Conservation (phyloP, 2,888 invertebrate species). For the Spialia ferax region DNA sequence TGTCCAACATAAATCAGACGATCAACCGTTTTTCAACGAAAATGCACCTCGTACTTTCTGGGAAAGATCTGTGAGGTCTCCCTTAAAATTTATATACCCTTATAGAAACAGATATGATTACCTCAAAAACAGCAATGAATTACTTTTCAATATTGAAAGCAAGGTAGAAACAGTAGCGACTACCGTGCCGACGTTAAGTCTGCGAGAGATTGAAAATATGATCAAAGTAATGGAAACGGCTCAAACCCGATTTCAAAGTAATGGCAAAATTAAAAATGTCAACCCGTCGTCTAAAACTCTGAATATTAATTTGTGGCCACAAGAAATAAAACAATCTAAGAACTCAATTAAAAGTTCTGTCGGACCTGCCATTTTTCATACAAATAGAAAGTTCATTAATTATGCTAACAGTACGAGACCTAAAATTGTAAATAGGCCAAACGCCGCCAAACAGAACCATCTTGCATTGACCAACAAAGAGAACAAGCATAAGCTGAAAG, state of each 20-base stretch:
- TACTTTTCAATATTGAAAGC: constrained; percentile 70
- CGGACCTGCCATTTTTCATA: constrained; percentile 16
- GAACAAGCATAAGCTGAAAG: constrained; percentile 9
- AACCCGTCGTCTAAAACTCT: constrained; percentile 52
- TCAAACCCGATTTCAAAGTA: constrained; percentile 45
- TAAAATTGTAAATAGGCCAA: constrained; percentile 31
- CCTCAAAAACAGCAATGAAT: constrained; percentile 62
- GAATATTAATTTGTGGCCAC: constrained; percentile 64
- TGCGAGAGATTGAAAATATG: constrained; percentile 73
- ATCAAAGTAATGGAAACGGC: constrained; percentile 60
- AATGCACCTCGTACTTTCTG: constrained; percentile 67
- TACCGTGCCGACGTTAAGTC: constrained; percentile 57
- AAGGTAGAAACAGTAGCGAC: constrained; percentile 64
- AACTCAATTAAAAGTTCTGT: constrained; percentile 21
- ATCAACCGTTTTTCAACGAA: constrained; percentile 59
- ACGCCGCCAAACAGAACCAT: constrained; percentile 38
- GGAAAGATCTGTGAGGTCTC: constrained; percentile 76
- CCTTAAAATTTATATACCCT: constrained; percentile 52
- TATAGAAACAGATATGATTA: constrained; percentile 52
- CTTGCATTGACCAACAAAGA: constrained; percentile 35
- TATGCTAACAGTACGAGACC: constrained; percentile 30
- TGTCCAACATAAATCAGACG: constrained; percentile 45
- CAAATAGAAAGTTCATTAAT: constrained; percentile 28
- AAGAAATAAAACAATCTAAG: constrained; percentile 34
- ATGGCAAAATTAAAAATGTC: constrained; percentile 40